Conservation (phyloP, 2,888 invertebrate species). For the Thecophora atra region DNA sequence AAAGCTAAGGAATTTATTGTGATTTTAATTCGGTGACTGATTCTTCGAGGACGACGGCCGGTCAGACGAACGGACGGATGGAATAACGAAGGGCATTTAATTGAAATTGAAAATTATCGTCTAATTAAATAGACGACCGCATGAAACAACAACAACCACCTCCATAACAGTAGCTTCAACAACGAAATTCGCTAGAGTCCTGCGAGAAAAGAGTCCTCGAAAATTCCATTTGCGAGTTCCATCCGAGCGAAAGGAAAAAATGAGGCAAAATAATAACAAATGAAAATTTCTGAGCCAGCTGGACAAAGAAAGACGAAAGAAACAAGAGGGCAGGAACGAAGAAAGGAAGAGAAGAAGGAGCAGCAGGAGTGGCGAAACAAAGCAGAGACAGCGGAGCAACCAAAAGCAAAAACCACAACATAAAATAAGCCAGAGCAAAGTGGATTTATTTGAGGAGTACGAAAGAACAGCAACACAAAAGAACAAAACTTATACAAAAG, state of each 20-base stretch:
- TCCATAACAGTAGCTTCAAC: conserved; percentile 17
- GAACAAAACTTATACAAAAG: conserved; percentile 39
- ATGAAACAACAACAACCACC: neutral
- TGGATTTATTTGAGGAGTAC: conserved; percentile 32
- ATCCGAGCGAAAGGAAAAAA: neutral
- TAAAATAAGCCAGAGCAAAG: conserved; percentile 32
- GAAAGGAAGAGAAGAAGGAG: conserved; percentile 2
- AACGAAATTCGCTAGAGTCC: neutral
- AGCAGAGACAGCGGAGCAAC: conserved; percentile 2
- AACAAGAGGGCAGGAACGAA: neutral
- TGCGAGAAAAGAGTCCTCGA: conserved; percentile 17
- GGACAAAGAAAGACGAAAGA: neutral
- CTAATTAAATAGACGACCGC: conserved; percentile 21
- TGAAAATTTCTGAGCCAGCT: conserved; percentile 17
- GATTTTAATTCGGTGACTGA: too few relatives aligned
- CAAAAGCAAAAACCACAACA: neutral
- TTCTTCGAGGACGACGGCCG: too few relatives aligned
- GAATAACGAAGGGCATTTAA: neutral
- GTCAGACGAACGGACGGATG: too few relatives aligned
- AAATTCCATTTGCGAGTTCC: too few relatives aligned
- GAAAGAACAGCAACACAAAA: conserved; percentile 1
- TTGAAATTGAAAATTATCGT: conserved; percentile 23
- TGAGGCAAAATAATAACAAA: conserved; percentile 4
- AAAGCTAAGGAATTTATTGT: too few relatives aligned
- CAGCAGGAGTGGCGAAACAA: neutral